Percentiles rank a stretch among this genome's conserved stretches.
Conservation (phyloP, 2,113 vertebrate species). For the Oryctolagus cuniculus region DNA sequence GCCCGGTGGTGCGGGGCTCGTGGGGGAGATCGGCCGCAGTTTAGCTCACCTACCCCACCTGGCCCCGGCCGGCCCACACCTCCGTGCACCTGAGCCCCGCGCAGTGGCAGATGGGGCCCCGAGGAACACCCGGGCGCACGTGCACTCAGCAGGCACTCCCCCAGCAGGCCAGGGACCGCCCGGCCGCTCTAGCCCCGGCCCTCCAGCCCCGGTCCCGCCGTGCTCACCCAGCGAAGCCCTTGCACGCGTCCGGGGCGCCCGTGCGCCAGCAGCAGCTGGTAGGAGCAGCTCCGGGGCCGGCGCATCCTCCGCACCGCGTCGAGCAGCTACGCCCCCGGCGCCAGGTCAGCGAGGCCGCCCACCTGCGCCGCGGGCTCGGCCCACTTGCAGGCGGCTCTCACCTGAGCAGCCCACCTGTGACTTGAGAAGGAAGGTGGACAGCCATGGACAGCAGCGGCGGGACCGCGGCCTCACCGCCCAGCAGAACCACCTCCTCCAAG, state of each 20-base stretch:
- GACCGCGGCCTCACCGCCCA: background rate
- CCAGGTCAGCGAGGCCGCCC: conserved; percentile 50
- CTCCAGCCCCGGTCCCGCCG: no score
- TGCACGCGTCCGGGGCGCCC: conserved; percentile 88
- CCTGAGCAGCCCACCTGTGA: conserved; percentile 81
- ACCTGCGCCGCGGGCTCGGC: background rate
- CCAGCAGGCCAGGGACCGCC: background rate
- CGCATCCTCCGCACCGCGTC: conserved; percentile 90
- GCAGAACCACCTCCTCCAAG: conserved; percentile 61
- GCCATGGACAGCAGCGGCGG: conserved; percentile 49
- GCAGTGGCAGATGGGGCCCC: no score
- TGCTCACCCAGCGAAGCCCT: conserved; percentile 94
- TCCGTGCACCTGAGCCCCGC: no score
- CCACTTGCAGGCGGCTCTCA: conserved; percentile 78
- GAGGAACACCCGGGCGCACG: no score
- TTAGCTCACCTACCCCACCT: no score
- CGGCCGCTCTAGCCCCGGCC: no score
- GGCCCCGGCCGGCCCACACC: no score
- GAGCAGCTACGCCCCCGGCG: conserved; percentile 57
- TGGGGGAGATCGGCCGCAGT: no score
- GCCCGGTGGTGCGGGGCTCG: no score
- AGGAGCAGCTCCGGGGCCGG: conserved; percentile 93
- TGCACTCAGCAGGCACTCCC: background rate
- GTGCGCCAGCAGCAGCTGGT: conserved; percentile 91
- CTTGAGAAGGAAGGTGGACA: background rate